Percentiles rank a stretch among this genome's conserved stretches.
phyloP scores from a whole-genome alignment of 2,888 invertebrate genomes.

The Teleogryllus oceanicus region DNA sequence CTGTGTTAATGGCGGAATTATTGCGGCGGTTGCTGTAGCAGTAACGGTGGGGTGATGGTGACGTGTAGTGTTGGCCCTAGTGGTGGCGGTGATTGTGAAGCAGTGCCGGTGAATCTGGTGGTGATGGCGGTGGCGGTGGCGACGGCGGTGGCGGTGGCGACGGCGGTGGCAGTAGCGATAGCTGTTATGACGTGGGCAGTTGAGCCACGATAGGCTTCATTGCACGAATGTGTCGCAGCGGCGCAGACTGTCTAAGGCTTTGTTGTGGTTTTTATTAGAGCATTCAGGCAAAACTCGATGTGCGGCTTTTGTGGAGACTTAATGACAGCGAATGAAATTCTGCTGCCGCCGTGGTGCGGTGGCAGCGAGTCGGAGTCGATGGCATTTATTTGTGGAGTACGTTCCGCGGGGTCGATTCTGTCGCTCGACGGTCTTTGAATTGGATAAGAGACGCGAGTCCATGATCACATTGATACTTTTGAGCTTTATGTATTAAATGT shows the following conservation, averaged over 20 bases:
- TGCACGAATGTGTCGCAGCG: too few relatives aligned
- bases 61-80: neutral
- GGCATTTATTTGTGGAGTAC: too few relatives aligned
- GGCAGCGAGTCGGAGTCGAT: neutral
- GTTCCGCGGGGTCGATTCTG: too few relatives aligned
- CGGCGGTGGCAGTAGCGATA: too few relatives aligned
- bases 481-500: too few relatives aligned
- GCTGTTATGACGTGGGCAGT: too few relatives aligned
- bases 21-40: neutral
- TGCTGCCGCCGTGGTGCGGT: neutral
- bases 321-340: neutral
- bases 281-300: neutral
- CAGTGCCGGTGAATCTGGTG: neutral
- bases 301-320: neutral
- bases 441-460: too few relatives aligned
- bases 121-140: neutral
- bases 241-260: neutral
- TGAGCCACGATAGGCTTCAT: too few relatives aligned
- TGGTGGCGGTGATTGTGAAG: neutral
- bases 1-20: too few relatives aligned
- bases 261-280: conserved; percentile 1
- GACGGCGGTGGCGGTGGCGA: neutral
- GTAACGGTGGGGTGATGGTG: neutral
- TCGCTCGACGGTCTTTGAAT: too few relatives aligned
- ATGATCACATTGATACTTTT: too few relatives aligned